Evolutionary conservation across 2,888 invertebrate species (phyloP).

Genomic region (Pogonocherus hispidulus): DNA sequence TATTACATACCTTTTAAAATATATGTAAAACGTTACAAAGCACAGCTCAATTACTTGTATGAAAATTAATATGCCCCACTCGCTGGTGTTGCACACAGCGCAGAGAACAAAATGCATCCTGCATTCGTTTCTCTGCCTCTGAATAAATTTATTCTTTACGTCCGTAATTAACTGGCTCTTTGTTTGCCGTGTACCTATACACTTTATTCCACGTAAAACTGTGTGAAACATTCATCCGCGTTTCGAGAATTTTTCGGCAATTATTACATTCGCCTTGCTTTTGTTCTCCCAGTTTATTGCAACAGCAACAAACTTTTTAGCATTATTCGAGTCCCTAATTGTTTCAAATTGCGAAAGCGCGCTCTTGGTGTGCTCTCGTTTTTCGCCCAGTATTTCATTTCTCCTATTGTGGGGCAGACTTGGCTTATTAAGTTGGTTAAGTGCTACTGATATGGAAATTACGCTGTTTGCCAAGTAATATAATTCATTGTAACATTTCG

Average conservation of each 20-base stretch:
- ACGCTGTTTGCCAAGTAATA: too few relatives aligned
- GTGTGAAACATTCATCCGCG: constrained; percentile 6
- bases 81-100: too few relatives aligned
- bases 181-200: not conserved
- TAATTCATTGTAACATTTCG: too few relatives aligned
- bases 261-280: not conserved
- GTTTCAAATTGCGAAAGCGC: constrained; percentile 5
- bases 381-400: not conserved
- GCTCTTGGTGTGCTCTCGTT: constrained; percentile 3
- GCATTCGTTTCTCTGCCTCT: not conserved
- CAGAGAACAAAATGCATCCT: constrained; percentile 2
- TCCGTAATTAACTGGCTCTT: constrained; percentile 8
- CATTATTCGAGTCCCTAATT: not conserved
- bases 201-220: not conserved
- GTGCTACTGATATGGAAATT: too few relatives aligned
- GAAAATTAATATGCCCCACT: not conserved
- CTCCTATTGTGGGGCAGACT: not conserved
- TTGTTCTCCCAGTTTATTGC: not conserved
- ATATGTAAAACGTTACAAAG: not conserved
- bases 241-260: not conserved
- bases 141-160: not conserved
- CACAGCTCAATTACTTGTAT: not conserved
- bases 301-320: constrained; percentile 1
- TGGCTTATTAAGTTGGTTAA: not conserved
- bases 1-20: not conserved